Evolutionary conservation across 2,888 invertebrate genomes (phyloP).

Genomic region (Protophormia terraenovae): DNA sequence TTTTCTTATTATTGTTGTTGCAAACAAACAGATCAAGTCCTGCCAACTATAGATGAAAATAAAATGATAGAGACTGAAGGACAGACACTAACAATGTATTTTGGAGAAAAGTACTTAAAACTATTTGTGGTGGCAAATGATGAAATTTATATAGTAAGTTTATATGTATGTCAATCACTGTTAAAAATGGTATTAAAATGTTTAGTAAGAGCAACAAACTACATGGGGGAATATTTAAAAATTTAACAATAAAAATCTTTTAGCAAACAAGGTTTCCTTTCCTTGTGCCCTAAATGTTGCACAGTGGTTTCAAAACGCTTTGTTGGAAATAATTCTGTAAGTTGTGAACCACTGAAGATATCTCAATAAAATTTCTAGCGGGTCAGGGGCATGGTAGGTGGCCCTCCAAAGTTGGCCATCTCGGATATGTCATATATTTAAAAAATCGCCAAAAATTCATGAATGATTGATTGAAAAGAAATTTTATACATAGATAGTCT

Average conservation of each 20-base stretch:
- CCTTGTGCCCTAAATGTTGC: no score
- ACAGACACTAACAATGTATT: constrained; percentile 17
- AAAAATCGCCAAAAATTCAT: no score
- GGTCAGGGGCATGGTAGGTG: no score
- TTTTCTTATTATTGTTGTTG: constrained; percentile 60
- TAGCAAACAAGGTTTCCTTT: constrained; percentile 23
- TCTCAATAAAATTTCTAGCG: no score
- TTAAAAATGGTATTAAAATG: constrained; percentile 57
- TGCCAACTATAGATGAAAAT: constrained; percentile 10
- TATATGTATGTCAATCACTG: constrained; percentile 30
- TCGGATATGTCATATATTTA: no score
- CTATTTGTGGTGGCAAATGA: constrained; percentile 64
- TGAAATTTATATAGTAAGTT: constrained; percentile 47
- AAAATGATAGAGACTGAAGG: neutral
- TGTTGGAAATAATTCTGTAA: no score
- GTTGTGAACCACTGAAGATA: no score
- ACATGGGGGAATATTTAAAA: constrained; percentile 25
- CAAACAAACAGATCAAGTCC: constrained; percentile 55
- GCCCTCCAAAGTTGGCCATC: no score
- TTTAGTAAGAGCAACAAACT: constrained; percentile 38
- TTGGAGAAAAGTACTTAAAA: constrained; percentile 63
- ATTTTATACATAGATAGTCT: no score
- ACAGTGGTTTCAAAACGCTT: no score
- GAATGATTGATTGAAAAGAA: no score
- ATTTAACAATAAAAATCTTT: constrained; percentile 15